A percentile compares a stretch with the other conserved stretches of the same genome.
phyloP scores from a whole-genome alignment of 2,113 vertebrate genomes.

The Gymnarchus niloticus region DNA sequence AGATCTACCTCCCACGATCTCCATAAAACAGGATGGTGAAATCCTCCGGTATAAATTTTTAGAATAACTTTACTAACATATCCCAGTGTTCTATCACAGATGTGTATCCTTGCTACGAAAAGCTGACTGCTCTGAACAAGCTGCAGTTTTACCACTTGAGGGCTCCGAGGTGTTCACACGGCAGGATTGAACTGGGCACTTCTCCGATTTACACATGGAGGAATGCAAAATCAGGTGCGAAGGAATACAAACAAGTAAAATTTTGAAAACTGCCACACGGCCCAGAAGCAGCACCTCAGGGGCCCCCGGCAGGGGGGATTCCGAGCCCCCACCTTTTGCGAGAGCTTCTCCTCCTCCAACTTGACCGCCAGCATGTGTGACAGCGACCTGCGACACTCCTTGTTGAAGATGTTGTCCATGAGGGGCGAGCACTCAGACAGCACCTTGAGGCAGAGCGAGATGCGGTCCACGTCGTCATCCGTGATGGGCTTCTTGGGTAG shows the following conservation, averaged over 20 bases:
- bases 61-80: neutral
- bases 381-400: conserved; percentile 90
- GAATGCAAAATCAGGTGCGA: neutral
- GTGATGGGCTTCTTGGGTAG: conserved; percentile 98
- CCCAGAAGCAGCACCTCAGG: too few relatives aligned
- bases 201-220: too few relatives aligned
- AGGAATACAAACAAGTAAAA: too few relatives aligned
- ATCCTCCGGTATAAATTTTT: neutral
- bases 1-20: neutral
- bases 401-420: conserved; percentile 98
- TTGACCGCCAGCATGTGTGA: conserved; percentile 95
- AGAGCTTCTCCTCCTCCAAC: conserved; percentile 86
- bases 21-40: neutral
- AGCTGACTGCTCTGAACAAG: neutral
- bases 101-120: neutral
- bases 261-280: too few relatives aligned
- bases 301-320: neutral
- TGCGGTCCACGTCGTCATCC: conserved; percentile 95
- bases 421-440: conserved; percentile 92
- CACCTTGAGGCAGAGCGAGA: conserved; percentile 95
- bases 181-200: too few relatives aligned
- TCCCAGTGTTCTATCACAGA: neutral
- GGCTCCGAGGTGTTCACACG: too few relatives aligned
- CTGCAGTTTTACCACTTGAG: too few relatives aligned
- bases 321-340: conserved; percentile 3